phyloP scores from a whole-genome alignment of 2,888 invertebrate species.

The Notodonta dromedarius region DNA sequence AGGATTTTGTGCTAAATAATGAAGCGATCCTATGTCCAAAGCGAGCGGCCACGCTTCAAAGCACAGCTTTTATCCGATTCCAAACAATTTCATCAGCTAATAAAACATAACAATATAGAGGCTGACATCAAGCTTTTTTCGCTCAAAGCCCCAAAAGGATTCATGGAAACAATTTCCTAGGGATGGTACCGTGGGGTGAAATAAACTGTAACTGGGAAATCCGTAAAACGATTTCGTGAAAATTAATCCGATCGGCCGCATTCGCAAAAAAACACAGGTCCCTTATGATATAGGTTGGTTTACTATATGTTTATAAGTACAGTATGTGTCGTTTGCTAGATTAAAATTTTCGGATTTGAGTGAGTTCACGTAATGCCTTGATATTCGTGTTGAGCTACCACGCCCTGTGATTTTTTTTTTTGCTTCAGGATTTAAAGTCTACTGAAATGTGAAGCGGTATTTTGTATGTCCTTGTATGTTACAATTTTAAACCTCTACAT shows the following conservation, averaged over 20 bases:
- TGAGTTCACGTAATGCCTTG: conserved; percentile 7
- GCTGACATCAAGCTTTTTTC: conserved; percentile 48
- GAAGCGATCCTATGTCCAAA: too few relatives aligned
- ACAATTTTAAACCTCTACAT: too few relatives aligned
- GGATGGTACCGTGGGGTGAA: conserved; percentile 77
- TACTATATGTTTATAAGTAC: conserved; percentile 29
- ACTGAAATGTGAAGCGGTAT: not conserved
- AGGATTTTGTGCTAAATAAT: conserved; percentile 3
- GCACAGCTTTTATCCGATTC: too few relatives aligned
- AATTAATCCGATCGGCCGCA: conserved; percentile 74
- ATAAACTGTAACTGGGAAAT: conserved; percentile 76
- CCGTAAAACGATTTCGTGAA: conserved; percentile 76
- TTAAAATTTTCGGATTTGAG: conserved; percentile 27
- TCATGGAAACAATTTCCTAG: conserved; percentile 76
- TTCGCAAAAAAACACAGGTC: conserved; percentile 41
- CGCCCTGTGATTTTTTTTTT: not conserved
- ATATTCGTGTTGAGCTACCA: not conserved
- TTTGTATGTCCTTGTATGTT: too few relatives aligned
- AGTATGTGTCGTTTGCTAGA: conserved; percentile 25
- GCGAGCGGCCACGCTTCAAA: too few relatives aligned
- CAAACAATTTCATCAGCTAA: conserved; percentile 28
- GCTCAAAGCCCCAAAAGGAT: conserved; percentile 59
- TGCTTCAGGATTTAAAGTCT: conserved; percentile 12
- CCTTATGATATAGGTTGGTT: conserved; percentile 32
- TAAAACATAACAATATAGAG: conserved; percentile 32